phyloP scores from a whole-genome alignment of 2,113 vertebrate species.

The Trogon melanurus region DNA sequence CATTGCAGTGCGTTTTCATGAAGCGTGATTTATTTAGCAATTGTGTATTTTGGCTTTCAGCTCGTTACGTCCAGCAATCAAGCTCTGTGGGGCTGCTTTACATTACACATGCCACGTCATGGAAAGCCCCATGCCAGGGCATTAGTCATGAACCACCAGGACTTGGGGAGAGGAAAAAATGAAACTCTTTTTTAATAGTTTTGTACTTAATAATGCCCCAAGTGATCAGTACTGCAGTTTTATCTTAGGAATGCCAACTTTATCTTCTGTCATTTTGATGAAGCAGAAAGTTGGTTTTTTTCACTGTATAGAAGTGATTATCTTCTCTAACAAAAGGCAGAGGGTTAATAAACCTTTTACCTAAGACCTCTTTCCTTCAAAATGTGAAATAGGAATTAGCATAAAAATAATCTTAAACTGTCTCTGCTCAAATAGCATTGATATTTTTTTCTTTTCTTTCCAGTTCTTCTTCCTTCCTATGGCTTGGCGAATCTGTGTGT shows the following conservation, averaged over 20 bases:
- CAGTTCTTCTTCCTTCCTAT: background rate
- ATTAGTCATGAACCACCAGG: background rate
- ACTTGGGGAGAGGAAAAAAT: background rate
- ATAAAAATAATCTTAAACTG: background rate
- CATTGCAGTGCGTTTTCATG: background rate
- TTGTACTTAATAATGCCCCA: background rate
- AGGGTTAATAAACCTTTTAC: background rate
- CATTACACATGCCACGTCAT: background rate
- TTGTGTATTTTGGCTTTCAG: conserved; percentile 55
- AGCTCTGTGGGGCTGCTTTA: background rate
- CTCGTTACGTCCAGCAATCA: background rate
- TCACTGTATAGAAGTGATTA: background rate
- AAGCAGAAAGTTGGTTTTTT: background rate
- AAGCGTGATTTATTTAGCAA: conserved; percentile 29
- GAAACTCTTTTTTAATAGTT: background rate
- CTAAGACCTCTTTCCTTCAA: background rate
- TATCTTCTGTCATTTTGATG: background rate
- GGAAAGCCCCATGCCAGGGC: background rate
- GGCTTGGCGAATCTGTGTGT: background rate
- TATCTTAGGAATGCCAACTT: background rate
- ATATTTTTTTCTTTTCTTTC: background rate
- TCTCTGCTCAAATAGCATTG: background rate
- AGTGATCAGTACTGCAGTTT: background rate
- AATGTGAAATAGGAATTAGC: background rate
- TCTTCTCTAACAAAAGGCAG: background rate